Percentiles rank a stretch among this genome's conserved stretches.
These are phyloP conservation scores for Pseudorectes ferrugineus DNA, from an alignment of 2,113 vertebrate genomes.

Conservation along the genomic window DNA sequence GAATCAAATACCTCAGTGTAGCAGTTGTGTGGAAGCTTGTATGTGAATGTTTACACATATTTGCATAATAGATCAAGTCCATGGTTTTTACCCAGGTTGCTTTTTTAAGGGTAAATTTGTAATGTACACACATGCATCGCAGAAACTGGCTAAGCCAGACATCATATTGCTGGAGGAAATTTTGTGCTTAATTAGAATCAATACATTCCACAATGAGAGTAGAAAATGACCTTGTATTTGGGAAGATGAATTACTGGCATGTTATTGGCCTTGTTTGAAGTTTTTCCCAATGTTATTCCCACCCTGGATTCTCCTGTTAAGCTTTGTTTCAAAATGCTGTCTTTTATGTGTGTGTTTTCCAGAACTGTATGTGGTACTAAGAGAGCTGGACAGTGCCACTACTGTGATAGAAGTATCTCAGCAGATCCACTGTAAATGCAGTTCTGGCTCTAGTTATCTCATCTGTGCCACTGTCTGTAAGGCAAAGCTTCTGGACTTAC, in stretches of 20 bases:
- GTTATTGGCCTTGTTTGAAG: not conserved
- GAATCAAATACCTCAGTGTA: not conserved
- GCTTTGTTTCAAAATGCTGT: not conserved
- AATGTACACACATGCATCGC: not conserved
- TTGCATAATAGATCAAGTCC: not conserved
- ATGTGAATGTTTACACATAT: rapidly evolving
- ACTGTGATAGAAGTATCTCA: not conserved
- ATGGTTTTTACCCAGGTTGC: not conserved
- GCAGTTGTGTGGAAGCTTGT: not conserved
- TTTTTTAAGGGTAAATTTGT: not conserved
- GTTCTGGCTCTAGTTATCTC: not conserved
- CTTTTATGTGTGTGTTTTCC: not conserved
- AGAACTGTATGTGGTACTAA: not conserved
- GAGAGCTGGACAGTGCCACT: not conserved
- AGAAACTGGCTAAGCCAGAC: not conserved
- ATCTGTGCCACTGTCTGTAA: not conserved
- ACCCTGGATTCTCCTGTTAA: not conserved
- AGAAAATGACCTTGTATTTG: constrained; percentile 42
- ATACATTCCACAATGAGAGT: constrained; percentile 1
- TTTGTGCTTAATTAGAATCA: constrained; percentile 53
- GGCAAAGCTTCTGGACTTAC: not conserved
- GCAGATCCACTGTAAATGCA: not conserved
- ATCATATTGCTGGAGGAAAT: constrained; percentile 21
- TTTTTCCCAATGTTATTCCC: not conserved
- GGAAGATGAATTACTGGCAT: not conserved